These are phyloP conservation scores for Pica pica DNA, from an alignment of 2,113 vertebrate species.

Conservation along the genomic window DNA sequence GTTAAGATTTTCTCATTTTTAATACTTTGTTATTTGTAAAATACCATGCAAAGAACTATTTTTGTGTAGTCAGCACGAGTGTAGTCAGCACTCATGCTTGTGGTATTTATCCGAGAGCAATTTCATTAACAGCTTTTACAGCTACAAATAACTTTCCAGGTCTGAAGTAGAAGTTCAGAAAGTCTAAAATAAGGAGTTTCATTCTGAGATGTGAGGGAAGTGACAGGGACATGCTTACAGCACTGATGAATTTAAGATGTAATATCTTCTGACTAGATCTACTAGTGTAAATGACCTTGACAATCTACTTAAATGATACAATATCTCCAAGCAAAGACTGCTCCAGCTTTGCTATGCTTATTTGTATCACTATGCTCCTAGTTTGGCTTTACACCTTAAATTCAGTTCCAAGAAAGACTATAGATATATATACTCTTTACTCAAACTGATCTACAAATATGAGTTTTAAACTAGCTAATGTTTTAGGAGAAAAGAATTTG, in stretches of 20 bases:
- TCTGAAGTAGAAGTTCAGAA: not conserved
- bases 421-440: not conserved
- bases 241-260: not conserved
- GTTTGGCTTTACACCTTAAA: not conserved
- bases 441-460: not conserved
- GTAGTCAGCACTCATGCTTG: not conserved
- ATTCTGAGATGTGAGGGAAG: not conserved
- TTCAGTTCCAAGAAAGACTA: not conserved
- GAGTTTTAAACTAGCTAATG: not conserved
- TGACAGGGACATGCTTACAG: not conserved
- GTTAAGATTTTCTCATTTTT: not conserved
- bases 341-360: not conserved
- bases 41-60: not conserved
- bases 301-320: not conserved
- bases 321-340: not conserved
- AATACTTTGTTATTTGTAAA: not conserved
- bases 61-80: not conserved
- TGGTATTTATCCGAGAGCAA: not conserved
- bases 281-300: constrained; percentile 12
- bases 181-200: not conserved
- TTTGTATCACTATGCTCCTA: not conserved
- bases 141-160: not conserved
- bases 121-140: not conserved
- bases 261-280: not conserved
- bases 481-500: not conserved